Base-by-base conservation (phyloP, 2,888 invertebrate species). In the Polydrusus tereticollis region DNA sequence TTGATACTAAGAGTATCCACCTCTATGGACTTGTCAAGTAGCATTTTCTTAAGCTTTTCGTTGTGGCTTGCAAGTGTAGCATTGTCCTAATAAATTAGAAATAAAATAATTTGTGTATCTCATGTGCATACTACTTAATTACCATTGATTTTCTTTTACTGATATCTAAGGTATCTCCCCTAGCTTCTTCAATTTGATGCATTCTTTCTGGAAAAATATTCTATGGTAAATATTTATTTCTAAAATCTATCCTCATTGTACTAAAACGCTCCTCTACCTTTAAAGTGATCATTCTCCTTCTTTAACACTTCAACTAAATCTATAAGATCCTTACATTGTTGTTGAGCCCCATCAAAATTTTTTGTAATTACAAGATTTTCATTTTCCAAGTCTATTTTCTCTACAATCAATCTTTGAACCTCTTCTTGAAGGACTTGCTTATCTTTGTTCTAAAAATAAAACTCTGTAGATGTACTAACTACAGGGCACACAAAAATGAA, bases 21-120 rank as follows among this genome's bases (percentile, higher is more conserved):
- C 72, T 83, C 81, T 12, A 79, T 66, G 18, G 82, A 80, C 74
- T 82, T 82, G 69, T 82, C 82, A 8, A 82, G 66, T 36, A 83
- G 69, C 80, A 82, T 81, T 73, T 78, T 79, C 70, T 80, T 81
- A 8, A 83, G 70, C 68, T 78, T 81, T 69, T 82, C 82, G 29
- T 77, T 70, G 50, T 80, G 78, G n/a, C 47, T 70, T 26, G 72
- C 36, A 47, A 78, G 43, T 21, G 71, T 73, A n/a, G 72, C 76
- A 21, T 74, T 73, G 59, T 80, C 78, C 81, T 80, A 69, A 64
- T 43, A 52, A 18, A 7, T 52, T 1, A 26, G 16, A 52, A 62
- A 14, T 4, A 41, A 43, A 14, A 64, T 38, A 57, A 21, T 14
- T 57, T 21, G 21, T 38, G 38, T 38, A 38, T 26, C 7, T 5